A percentile compares a stretch with the other conserved stretches of the same genome.
Conservation (phyloP, 1,140 invertebrate genomes). For the Mactra quadrangularis region DNA sequence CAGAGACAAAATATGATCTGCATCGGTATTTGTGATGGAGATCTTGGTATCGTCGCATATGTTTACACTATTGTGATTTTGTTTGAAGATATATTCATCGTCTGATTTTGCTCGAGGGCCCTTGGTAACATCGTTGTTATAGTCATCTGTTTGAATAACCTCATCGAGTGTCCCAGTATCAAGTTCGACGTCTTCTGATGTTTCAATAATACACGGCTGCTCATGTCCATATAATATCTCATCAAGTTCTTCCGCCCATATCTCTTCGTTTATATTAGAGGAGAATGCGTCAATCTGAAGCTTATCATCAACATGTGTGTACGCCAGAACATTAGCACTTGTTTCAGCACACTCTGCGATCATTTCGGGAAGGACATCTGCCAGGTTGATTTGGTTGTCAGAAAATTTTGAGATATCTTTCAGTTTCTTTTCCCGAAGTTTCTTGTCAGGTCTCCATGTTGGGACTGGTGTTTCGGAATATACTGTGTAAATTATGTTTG, state of each 20-base stretch:
- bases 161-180: not conserved
- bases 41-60: not conserved
- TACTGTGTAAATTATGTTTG: not conserved
- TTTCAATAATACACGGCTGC: not conserved
- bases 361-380: not conserved
- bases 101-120: not conserved
- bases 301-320: not conserved
- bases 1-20: not conserved
- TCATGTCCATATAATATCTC: not conserved
- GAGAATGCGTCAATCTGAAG: not conserved
- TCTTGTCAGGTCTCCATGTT: conserved; percentile 1
- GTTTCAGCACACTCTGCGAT: not conserved
- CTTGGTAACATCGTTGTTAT: not conserved
- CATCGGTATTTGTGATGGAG: not conserved
- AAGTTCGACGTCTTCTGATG: not conserved
- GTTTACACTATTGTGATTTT: not conserved
- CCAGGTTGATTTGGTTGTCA: too few relatives aligned
- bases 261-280: conserved; percentile 3
- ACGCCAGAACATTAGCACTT: not conserved
- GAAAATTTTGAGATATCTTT: not conserved
- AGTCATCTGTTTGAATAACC: not conserved
- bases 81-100: not conserved
- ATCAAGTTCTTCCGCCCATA: conserved; percentile 2
- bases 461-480: not conserved
- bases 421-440: not conserved